These are phyloP conservation scores for Brachylomia viminalis DNA, from an alignment of 2,888 invertebrate genomes.

Conservation along the genomic window DNA sequence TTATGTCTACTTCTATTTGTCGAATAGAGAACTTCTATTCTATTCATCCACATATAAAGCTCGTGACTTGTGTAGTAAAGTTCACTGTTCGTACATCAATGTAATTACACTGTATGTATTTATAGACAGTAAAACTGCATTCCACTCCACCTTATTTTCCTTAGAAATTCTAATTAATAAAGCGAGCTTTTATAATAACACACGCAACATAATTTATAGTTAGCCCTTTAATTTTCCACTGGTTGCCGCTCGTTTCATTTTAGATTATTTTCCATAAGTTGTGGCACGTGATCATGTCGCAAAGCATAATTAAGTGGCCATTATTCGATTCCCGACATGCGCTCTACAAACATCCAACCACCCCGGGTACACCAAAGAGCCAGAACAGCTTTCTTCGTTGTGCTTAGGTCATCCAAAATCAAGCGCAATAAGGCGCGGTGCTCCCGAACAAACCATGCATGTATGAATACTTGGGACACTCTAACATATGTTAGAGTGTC, in stretches of 20 bases:
- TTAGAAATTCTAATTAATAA: slow-evolving; percentile 28
- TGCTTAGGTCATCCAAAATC: too few relatives aligned
- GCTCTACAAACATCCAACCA: too few relatives aligned
- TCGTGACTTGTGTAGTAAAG: neutral
- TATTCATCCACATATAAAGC: neutral
- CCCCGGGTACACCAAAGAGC: too few relatives aligned
- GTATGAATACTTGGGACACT: too few relatives aligned
- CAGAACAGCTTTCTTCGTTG: too few relatives aligned
- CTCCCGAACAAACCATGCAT: too few relatives aligned
- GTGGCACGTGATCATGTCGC: neutral
- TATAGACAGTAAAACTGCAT: slow-evolving; percentile 28
- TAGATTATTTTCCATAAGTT: neutral
- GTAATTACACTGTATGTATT: slow-evolving; percentile 20
- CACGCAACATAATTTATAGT: slow-evolving; percentile 26
- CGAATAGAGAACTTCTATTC: neutral
- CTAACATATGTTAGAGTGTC: too few relatives aligned
- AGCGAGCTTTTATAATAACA: slow-evolving; percentile 11
- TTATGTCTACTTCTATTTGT: neutral
- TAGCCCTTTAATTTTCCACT: slow-evolving; percentile 11
- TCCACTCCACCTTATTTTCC: slow-evolving; percentile 13
- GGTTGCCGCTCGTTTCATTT: neutral
- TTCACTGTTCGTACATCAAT: slow-evolving; percentile 7
- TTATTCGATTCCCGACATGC: too few relatives aligned
- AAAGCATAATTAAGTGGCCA: neutral
- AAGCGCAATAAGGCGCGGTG: too few relatives aligned